Percentiles rank a stretch among this genome's conserved stretches.
phyloP scores from a whole-genome alignment of 2,888 invertebrate species.

The Pyrochroa serraticornis region DNA sequence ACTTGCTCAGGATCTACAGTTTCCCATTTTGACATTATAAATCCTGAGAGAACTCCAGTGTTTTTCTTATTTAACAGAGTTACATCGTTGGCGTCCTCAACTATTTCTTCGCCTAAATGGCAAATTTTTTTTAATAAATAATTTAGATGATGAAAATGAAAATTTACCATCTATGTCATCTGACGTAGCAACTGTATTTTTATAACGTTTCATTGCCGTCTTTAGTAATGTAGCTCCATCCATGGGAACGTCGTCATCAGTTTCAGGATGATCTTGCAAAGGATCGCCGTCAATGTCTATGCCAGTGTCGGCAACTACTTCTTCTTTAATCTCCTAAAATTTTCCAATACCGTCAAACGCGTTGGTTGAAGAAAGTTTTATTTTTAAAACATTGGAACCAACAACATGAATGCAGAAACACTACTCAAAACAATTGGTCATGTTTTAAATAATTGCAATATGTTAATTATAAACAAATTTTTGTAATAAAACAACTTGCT shows the following conservation, averaged over 20 bases:
- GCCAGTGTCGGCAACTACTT: slow-evolving; percentile 47
- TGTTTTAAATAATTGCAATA: not conserved
- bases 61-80: slow-evolving; percentile 47
- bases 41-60: slow-evolving; percentile 64
- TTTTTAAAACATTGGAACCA: too few relatives aligned
- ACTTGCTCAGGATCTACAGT: slow-evolving; percentile 87
- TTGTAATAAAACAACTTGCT: too few relatives aligned
- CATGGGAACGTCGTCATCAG: slow-evolving; percentile 72
- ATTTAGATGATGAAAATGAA: slow-evolving; percentile 15
- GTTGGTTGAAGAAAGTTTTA: too few relatives aligned
- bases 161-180: slow-evolving; percentile 73
- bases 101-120: slow-evolving; percentile 48
- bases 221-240: slow-evolving; percentile 84
- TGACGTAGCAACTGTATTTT: slow-evolving; percentile 47
- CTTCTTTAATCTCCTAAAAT: slow-evolving; percentile 33
- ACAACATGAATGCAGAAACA: too few relatives aligned
- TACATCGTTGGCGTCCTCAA: slow-evolving; percentile 37
- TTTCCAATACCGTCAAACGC: not conserved
- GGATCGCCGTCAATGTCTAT: slow-evolving; percentile 76
- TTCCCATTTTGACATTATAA: slow-evolving; percentile 96
- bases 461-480: too few relatives aligned
- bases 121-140: not conserved
- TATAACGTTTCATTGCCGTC: slow-evolving; percentile 65
- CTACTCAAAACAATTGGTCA: not conserved
- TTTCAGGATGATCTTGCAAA: slow-evolving; percentile 60